Evolutionary conservation across 2,113 vertebrate genomes (phyloP).

Genomic region (Penelope pileata): DNA sequence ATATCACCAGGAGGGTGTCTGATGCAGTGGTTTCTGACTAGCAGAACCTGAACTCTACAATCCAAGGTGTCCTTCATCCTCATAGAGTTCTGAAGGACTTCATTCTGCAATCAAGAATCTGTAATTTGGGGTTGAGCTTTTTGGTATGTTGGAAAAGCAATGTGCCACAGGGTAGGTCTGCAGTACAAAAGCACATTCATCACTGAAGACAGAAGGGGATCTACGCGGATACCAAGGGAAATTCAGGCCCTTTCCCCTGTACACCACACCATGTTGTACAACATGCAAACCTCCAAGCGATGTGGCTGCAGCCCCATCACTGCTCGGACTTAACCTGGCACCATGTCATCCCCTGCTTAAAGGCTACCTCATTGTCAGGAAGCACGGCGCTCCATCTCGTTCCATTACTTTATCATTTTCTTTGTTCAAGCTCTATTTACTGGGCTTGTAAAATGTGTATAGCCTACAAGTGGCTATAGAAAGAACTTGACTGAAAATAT

Average conservation of each 20-base stretch:
- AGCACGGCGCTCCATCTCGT: background rate
- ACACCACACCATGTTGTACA: background rate
- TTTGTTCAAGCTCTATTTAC: background rate
- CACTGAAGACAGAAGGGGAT: background rate
- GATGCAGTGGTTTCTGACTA: rapidly evolving
- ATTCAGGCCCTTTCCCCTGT: background rate
- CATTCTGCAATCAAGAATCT: background rate
- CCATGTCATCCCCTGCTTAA: background rate
- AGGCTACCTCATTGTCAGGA: background rate
- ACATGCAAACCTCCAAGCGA: background rate
- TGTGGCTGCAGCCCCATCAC: background rate
- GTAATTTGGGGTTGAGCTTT: background rate
- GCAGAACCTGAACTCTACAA: background rate
- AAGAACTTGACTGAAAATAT: background rate
- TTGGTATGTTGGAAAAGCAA: background rate
- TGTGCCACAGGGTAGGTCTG: background rate
- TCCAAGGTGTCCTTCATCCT: background rate
- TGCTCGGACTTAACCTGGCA: background rate
- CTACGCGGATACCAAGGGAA: background rate
- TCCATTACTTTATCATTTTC: background rate
- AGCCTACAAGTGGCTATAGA: background rate
- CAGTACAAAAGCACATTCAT: background rate
- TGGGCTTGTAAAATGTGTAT: background rate
- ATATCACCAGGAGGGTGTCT: background rate
- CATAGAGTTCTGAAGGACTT: background rate